Base-by-base conservation (phyloP, 2,113 vertebrate species). In the Pithys albifrons region DNA sequence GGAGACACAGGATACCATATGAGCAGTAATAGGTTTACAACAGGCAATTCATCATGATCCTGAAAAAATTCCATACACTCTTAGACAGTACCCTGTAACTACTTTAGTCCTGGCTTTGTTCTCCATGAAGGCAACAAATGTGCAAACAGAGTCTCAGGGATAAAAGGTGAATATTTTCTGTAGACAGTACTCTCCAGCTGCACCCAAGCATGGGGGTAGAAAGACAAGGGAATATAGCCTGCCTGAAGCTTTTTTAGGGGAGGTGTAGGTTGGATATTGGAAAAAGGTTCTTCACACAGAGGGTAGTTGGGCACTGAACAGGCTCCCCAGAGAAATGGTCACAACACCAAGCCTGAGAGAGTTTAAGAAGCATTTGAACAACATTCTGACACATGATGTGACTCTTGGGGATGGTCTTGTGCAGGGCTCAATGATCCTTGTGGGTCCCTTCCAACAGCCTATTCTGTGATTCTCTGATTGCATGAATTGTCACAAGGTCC, bases 141-240 rank as follows among this genome's bases (percentile, higher is more conserved):
- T 55, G 8, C 28, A 61, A 39, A 27, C 41, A 31, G 19, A 27
- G 19, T 29, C 17, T 88, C 35, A 43, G 23, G 18, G 6, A 45
- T 5, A 91, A 31, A 37, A 58, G 46, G 10, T 82, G 48, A 20
- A 11, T 31, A 3, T 67, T 67, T 79, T 78, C 24, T 25, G 46
- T 10, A 57, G n/a, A 12, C 3, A 74, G 5, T 9, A 12, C 19
- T 19, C 25, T 59, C 25, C 29, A 52, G 10, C 14, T 74, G 6
- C 3, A 1, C 57, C 13, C 1, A 0, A 46, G 25, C 2, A 0
- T 22, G 13, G 9, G 25, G 18, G 7, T 55, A 14, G 5, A 11
- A 14, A 25, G 43, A 31, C 31, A 52, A 64, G 25, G 12, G 27
- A 29, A 64, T 64, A 64, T 64, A 18, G 27, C 37, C 18, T 41